Percentiles rank a stretch among this genome's conserved stretches.
phyloP scores from a whole-genome alignment of 1,140 invertebrate species.

The Musca vetustissima region DNA sequence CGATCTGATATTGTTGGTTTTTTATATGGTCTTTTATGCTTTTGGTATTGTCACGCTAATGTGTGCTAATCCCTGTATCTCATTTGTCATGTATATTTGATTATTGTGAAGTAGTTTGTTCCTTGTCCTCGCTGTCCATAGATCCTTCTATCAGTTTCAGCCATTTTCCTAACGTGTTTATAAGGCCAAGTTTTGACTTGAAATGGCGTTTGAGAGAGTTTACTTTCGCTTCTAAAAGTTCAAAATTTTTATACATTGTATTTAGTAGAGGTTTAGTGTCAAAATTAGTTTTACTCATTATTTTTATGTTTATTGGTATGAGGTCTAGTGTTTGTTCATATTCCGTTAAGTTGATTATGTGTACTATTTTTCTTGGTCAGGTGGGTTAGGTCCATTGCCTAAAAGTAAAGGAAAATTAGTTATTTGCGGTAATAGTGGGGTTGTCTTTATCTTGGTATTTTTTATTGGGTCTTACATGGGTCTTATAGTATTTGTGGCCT shows the following conservation, averaged over 20 bases:
- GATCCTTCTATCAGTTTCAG: no score
- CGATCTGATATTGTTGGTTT: no score
- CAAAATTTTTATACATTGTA: neutral
- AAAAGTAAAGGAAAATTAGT: neutral
- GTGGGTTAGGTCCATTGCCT: neutral
- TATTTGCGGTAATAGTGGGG: neutral
- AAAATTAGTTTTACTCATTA: neutral
- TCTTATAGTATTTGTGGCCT: neutral
- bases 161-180: no score
- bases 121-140: no score
- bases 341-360: conserved; percentile 12
- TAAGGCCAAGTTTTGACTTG: no score
- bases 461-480: neutral
- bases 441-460: conserved; percentile 10
- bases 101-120: no score
- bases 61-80: no score
- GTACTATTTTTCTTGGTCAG: conserved; percentile 1
- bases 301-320: neutral
- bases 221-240: no score
- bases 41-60: no score
- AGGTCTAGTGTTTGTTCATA: neutral
- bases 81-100: no score
- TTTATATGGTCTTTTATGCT: no score
- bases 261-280: neutral
- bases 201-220: no score